Percentiles rank a stretch among this genome's conserved stretches.
Evolutionary conservation across 2,888 invertebrate genomes (phyloP).

Genomic region (Cetonia aurata): DNA sequence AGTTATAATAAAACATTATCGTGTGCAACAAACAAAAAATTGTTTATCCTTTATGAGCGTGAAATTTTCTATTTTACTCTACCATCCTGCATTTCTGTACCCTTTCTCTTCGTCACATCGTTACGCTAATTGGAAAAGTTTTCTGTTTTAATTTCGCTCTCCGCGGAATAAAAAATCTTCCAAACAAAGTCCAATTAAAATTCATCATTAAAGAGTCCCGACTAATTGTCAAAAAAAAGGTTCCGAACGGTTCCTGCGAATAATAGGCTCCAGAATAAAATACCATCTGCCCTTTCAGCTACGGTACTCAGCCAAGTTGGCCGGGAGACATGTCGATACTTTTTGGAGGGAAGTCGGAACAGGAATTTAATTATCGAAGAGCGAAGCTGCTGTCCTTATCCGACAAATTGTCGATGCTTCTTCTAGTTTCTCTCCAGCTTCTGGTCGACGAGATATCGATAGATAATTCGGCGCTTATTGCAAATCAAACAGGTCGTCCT

Average conservation of each 20-base stretch:
- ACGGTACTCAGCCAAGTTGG: not conserved
- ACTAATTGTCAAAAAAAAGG: slow-evolving; percentile 4
- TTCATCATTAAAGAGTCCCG: not conserved
- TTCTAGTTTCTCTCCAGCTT: slow-evolving; percentile 12
- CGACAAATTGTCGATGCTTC: not conserved
- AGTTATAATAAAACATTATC: too few relatives aligned
- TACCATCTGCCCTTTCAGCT: not conserved
- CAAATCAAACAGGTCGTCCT: slow-evolving; percentile 1
- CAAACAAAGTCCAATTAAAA: slow-evolving; percentile 8
- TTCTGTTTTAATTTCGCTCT: not conserved
- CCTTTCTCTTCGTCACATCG: not conserved
- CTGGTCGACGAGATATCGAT: slow-evolving; percentile 30
- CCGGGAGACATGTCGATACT: slow-evolving; percentile 23
- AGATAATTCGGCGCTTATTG: slow-evolving; percentile 33
- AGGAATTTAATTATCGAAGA: slow-evolving; percentile 26
- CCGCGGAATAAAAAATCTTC: not conserved
- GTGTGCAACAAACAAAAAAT: too few relatives aligned
- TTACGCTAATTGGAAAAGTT: slow-evolving; percentile 19
- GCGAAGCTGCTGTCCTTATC: slow-evolving; percentile 2
- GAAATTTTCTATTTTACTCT: too few relatives aligned
- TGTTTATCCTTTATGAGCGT: too few relatives aligned
- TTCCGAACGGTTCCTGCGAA: too few relatives aligned
- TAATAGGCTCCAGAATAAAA: too few relatives aligned
- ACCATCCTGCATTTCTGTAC: not conserved
- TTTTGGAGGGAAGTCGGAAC: not conserved